Base-by-base conservation (phyloP, 2,888 invertebrate species). In the Trichacis sp. region DNA sequence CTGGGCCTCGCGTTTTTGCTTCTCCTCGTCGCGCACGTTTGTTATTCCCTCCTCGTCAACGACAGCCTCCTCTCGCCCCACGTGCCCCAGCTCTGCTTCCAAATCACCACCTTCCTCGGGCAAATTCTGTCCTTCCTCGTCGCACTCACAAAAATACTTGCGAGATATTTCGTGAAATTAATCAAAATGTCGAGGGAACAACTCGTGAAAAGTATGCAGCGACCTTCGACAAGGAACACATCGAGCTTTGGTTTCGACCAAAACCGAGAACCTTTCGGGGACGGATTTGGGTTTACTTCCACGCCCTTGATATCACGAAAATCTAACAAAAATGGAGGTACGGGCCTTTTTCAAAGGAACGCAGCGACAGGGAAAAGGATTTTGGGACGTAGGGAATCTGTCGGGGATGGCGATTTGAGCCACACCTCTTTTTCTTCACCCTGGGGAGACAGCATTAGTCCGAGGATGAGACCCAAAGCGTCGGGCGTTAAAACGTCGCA, bases 31-130 rank as follows among this genome's bases (percentile, higher is more conserved):
- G 65, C 78, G 18, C 81, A 81, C 71, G 72, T 74, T 57, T 82
- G 78, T 64, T 79, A 80, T 59, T 79, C 74, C 30, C 68, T 80
- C n/a, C 69, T 80, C 54, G 68, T 75, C 46, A 77, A 81, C 77
- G 81, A 82, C 59, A 79, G 79, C 55, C 63, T 79, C 50, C 63
- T 79, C 48, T 77, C 80, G 50, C 79, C 78, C 8, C 77, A 78
- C 61, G 76, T 76, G 47, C 73, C 73, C 11, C 36, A 69, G n/a
- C 29, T 70, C 19, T 29, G 51, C 11, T 14, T 67, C 0, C 62
- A 62, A 6, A 1, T 55, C 30, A 1, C 52, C 9, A 18, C 40
- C 17, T 18, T 11, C 4, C 1, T 66, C 18, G 58, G 17, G 40
- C 43, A 11, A 11, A 1, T 43, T 2, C 3, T 18, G 9, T 18